These are phyloP conservation scores for Calcarius lapponicus DNA, from an alignment of 2,797 vertebrate species.

Conservation along the genomic window DNA sequence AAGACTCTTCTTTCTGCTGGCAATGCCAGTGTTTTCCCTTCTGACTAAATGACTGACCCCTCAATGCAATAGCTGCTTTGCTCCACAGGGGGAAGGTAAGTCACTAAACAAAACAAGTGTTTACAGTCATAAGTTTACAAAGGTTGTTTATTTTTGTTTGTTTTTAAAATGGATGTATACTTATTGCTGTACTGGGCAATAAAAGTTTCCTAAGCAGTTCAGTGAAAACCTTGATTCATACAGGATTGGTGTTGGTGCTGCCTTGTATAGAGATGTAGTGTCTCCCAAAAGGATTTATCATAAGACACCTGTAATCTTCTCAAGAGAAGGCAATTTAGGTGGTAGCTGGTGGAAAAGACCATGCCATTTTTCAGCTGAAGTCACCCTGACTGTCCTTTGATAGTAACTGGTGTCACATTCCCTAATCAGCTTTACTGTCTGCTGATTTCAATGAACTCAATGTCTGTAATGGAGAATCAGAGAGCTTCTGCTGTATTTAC, in stretches of 20 bases:
- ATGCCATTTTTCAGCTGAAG: neutral
- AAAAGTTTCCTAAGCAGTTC: slow-evolving; percentile 9
- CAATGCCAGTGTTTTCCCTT: slow-evolving; percentile 66
- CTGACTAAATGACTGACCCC: slow-evolving; percentile 36
- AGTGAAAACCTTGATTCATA: neutral
- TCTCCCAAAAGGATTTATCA: neutral
- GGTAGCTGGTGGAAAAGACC: neutral
- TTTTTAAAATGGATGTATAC: slow-evolving; percentile 14
- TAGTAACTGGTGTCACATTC: neutral
- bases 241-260: neutral
- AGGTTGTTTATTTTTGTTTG: slow-evolving; percentile 21
- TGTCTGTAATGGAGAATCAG: neutral
- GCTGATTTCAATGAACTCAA: neutral
- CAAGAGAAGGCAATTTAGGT: neutral
- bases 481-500: neutral
- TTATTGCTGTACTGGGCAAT: neutral
- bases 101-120: slow-evolving; percentile 66
- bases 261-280: neutral
- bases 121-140: slow-evolving; percentile 36
- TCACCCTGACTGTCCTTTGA: neutral
- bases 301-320: neutral
- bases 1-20: slow-evolving; percentile 50
- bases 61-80: slow-evolving; percentile 13
- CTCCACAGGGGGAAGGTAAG: slow-evolving; percentile 36
- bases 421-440: neutral